These are phyloP conservation scores for Odontamblyopus rebecca DNA, from an alignment of 2,797 vertebrate genomes.

Conservation along the genomic window DNA sequence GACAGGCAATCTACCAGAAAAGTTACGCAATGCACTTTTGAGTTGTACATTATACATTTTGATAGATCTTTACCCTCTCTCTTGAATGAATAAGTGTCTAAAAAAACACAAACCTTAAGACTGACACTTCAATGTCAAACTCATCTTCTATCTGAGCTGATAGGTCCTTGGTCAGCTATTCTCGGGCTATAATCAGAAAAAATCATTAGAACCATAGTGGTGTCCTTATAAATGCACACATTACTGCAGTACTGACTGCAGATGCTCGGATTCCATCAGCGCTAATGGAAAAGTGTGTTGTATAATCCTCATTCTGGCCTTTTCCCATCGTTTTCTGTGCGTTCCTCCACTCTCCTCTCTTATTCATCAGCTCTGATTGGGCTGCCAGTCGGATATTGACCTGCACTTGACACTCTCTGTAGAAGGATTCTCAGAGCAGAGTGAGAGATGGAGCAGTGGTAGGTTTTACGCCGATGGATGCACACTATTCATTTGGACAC, in stretches of 20 bases:
- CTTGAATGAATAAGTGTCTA: no score
- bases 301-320: constrained; percentile 33
- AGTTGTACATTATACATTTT: no score
- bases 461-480: constrained; percentile 41
- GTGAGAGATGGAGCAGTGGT: constrained; percentile 23
- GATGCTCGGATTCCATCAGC: background rate
- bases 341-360: constrained; percentile 30
- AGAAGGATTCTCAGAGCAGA: constrained; percentile 54
- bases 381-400: constrained; percentile 63
- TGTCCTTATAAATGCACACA: constrained; percentile 20
- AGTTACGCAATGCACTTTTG: no score
- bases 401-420: constrained; percentile 57
- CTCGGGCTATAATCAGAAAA: background rate
- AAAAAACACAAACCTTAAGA: background rate
- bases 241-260: constrained; percentile 1
- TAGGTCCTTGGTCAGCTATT: constrained; percentile 11
- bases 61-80: no score
- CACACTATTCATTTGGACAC: constrained; percentile 35
- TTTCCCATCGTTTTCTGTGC: constrained; percentile 22
- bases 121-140: constrained; percentile 10
- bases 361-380: constrained; percentile 66
- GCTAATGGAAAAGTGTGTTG: constrained; percentile 31
- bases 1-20: no score
- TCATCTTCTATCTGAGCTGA: background rate
- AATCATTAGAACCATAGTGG: constrained; percentile 5